Conservation (phyloP, 35 echinoderm and acorn worm species). For the Holothuria glaberrima region DNA sequence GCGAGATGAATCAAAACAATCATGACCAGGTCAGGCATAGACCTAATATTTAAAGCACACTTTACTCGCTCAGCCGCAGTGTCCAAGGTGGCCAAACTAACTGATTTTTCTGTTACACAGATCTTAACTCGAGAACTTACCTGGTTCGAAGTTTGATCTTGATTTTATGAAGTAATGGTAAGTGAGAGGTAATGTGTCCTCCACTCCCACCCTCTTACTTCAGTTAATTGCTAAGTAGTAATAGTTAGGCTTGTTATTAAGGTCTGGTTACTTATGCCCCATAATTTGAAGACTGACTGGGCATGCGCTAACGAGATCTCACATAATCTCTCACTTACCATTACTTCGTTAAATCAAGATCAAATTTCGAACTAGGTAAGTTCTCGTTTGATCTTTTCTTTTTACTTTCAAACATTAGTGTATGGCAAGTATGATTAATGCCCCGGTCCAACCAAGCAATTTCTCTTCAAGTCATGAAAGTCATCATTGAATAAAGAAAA, state of each 20-base stretch:
- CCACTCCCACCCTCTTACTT: constrained; percentile 22
- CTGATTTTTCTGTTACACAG: neutral
- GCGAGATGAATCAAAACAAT: neutral
- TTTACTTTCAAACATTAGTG: too few relatives aligned
- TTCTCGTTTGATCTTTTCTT: constrained; percentile 15
- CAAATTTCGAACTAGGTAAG: constrained; percentile 20
- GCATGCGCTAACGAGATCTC: constrained; percentile 6
- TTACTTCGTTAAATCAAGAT: constrained; percentile 2
- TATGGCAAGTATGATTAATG: too few relatives aligned
- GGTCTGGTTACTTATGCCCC: neutral
- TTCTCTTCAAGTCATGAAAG: too few relatives aligned
- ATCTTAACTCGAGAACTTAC: constrained; percentile 18
- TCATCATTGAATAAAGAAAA: too few relatives aligned
- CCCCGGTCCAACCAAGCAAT: too few relatives aligned
- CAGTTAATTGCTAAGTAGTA: neutral
- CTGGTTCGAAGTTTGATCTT: constrained; percentile 3
- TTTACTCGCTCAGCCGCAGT: neutral
- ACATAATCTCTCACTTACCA: neutral
- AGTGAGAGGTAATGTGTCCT: constrained; percentile 9
- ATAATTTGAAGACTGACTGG: constrained; percentile 5
- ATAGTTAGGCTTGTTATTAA: neutral
- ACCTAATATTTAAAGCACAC: neutral
- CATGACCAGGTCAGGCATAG: neutral
- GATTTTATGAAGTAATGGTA: constrained; percentile 22
- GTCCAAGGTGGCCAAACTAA: neutral